Evolutionary conservation across 2,113 vertebrate genomes (phyloP), one percentile per base, ranked within the genome.

Genomic region (Alaudala cheleensis): DNA sequence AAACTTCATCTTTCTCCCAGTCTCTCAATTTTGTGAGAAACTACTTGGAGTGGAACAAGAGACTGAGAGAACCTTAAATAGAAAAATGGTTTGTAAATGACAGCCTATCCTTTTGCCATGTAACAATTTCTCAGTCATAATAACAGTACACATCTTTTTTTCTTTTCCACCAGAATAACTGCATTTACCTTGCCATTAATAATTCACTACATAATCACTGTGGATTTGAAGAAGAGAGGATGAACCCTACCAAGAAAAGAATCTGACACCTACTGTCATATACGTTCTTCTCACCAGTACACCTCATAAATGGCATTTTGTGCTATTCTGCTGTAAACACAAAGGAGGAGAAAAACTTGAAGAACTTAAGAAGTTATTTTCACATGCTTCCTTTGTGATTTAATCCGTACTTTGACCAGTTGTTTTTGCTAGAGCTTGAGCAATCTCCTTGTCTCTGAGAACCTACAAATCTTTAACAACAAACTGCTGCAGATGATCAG

Each of bases 191-290:
- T 79, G 28, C 45, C 66, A 57, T 93, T 95, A 95, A 90, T 94
- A 95, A 91, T 91, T 93, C 61, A 85, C 67, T 81, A 85, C 53
- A 47, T 82, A 94, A 93, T 95, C 93, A 84, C 67, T 69, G 34
- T 54, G 81, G 80, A 95, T 90, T 96, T 94, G 49, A 91, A 92
- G 86, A 79, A 77, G 53, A 82, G 80, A 91, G 70, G 62, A 82
- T 88, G 86, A 92, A 92, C 79, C 62, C 19, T 90, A 93, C 90
- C 70, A 95, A 91, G 90, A 87, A 86, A 95, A 95, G 79, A 74
- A 79, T 76, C 53, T 66, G 39, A 92, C 69, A 81, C 34, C 49
- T 66, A 73, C 76, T 60, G 40, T 88, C 73, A 67, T 76, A 50
- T 54, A 74, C 18, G 17, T 95, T 95, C 74, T 94, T 91, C 85